Evolutionary conservation across 2,113 vertebrate genomes (phyloP), one percentile per base, ranked within the genome.

Genomic region (Microtus richardsoni): DNA sequence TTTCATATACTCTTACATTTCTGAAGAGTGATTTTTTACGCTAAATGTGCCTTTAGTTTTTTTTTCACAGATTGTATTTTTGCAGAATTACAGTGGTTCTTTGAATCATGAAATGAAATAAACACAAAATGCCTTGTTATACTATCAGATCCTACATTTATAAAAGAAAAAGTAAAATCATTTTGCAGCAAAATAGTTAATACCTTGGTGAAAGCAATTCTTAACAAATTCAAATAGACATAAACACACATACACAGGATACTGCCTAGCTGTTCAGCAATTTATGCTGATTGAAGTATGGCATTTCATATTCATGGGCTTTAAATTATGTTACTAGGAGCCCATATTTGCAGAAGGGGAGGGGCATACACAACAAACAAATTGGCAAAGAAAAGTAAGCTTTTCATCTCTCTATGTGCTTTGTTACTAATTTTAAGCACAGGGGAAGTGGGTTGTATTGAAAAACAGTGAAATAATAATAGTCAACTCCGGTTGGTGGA

Each of bases 81-180:
- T 87, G 75, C 0, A 36, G 19, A 92, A 66, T 94, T 86, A 82
- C 1, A 86, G 6, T 39, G 36, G 68, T 5, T 2, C 36, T 88
- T 47, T 87, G 24, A 92, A 80, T n/a, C 52, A 8, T 66, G 33
- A 79, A 94, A 70, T 58, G 49, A 19, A 4, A 39, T 47, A 62
- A 60, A 28, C 74, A 87, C 60, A 49, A 68, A 79, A 54, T 5
- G 64, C 62, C 11, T 91, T 89, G 68, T 3, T 74, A 28, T 26
- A 83, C 14, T 82, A 5, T 66, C 21, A 90, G n/a, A 68, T 66
- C 36, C 52, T 66, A 41, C 28, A 68, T 24, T 58, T 78, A 24
- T 73, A 41, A 73, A 93, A 78, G 33, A 73, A 8, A 75, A 36
- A 16, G 12, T 86, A 71, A 93, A 93, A 93, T 60, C 14, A 93